Percentiles rank a stretch among this genome's conserved stretches.
These are phyloP conservation scores for Xestia rhomboidea DNA, from an alignment of 2,888 invertebrate species.

Conservation along the genomic window DNA sequence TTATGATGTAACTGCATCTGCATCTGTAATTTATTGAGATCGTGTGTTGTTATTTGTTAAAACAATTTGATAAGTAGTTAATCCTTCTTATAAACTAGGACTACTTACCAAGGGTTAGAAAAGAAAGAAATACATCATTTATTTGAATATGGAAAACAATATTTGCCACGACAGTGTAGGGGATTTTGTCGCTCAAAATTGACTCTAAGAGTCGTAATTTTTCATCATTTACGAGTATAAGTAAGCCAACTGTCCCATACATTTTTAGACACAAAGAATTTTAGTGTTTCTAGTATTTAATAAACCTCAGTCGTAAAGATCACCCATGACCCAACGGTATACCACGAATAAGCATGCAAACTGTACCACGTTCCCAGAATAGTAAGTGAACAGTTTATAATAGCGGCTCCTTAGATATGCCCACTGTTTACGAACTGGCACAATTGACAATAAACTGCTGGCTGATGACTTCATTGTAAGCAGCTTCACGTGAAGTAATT, in stretches of 20 bases:
- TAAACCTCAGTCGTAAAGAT: neutral
- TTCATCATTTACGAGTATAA: no score
- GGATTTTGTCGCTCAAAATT: no score
- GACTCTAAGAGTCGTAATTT: no score
- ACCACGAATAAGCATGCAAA: slow-evolving; percentile 31
- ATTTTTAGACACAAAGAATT: neutral
- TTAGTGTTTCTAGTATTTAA: neutral
- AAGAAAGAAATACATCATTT: no score
- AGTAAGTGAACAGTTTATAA: slow-evolving; percentile 17
- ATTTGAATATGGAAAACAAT: no score
- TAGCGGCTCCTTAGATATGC: slow-evolving; percentile 68
- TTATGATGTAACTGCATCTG: slow-evolving; percentile 3
- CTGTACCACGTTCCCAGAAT: slow-evolving; percentile 40
- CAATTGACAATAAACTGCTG: slow-evolving; percentile 79
- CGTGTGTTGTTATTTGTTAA: neutral
- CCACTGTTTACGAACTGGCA: slow-evolving; percentile 74
- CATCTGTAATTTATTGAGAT: neutral
- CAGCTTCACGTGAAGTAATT: slow-evolving; percentile 38
- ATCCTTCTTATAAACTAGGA: no score
- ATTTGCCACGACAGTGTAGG: no score
- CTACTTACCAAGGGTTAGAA: no score
- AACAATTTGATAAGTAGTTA: neutral
- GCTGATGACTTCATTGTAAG: slow-evolving; percentile 75
- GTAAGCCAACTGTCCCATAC: no score
- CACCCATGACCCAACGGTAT: slow-evolving; percentile 17